Evolutionary conservation across 2,113 vertebrate genomes (phyloP).

Genomic region (Parotia lawesii): DNA sequence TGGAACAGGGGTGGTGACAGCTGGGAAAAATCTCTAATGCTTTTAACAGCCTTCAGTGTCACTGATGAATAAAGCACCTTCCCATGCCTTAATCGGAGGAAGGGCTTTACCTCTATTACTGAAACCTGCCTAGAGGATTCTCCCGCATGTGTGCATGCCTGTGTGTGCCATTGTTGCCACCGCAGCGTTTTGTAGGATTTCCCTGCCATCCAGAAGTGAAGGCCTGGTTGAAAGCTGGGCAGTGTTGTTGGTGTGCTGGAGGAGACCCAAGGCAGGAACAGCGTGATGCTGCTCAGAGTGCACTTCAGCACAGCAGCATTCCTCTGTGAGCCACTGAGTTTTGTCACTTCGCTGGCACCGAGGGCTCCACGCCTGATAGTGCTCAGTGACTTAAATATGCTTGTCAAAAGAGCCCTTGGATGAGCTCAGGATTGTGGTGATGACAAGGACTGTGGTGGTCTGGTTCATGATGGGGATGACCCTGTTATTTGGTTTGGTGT

Average conservation of each 20-base stretch:
- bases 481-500: not conserved
- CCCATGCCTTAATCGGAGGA: accelerated
- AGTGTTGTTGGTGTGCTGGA: accelerated
- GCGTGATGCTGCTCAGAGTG: accelerated
- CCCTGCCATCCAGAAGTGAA: not conserved
- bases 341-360: accelerated
- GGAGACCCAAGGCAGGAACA: not conserved
- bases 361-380: not conserved
- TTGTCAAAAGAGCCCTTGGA: not conserved
- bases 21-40: not conserved
- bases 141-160: accelerated
- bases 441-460: not conserved
- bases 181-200: accelerated
- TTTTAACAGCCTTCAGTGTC: not conserved
- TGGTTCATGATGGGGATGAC: not conserved
- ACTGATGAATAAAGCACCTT: not conserved
- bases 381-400: not conserved
- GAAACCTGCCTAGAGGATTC: not conserved
- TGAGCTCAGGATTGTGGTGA: not conserved
- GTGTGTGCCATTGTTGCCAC: not conserved
- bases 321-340: accelerated
- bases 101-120: not conserved
- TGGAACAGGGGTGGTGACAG: not conserved
- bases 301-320: accelerated
- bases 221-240: not conserved